Evolutionary conservation across 2,797 vertebrate genomes (phyloP).

Genomic region (Margarornis squamiger): DNA sequence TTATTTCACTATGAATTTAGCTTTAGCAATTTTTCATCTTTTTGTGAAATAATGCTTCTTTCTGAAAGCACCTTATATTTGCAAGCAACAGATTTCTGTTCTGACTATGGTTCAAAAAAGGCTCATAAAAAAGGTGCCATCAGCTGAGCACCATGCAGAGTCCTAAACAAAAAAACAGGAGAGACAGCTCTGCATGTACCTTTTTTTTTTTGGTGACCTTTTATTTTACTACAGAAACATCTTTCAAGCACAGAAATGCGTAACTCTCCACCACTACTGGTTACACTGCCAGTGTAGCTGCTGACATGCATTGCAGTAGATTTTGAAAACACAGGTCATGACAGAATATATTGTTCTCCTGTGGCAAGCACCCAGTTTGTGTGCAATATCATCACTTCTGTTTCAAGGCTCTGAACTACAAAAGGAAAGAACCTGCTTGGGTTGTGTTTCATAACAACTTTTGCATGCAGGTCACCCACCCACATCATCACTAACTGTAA

Average conservation of each 20-base stretch:
- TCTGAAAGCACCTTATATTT: background rate
- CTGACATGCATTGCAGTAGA: background rate
- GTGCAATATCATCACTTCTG: background rate
- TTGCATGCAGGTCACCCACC: background rate
- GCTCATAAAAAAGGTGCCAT: background rate
- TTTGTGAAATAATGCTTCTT: background rate
- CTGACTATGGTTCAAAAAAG: background rate
- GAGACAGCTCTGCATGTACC: accelerated
- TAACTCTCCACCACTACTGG: background rate
- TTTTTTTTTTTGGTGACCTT: background rate
- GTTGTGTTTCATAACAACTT: background rate
- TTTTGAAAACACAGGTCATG: background rate
- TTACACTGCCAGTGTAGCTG: background rate
- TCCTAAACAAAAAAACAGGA: background rate
- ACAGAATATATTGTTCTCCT: background rate
- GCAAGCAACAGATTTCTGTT: background rate
- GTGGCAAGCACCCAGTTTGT: background rate
- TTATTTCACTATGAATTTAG: background rate
- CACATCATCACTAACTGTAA: background rate
- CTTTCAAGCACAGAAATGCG: background rate
- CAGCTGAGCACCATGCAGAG: background rate
- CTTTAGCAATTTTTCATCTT: background rate
- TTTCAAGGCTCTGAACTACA: background rate
- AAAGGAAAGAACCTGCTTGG: background rate
- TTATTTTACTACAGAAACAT: background rate